Conservation (phyloP, 2,113 vertebrate genomes). For the Haplochromis vanheusdeni region DNA sequence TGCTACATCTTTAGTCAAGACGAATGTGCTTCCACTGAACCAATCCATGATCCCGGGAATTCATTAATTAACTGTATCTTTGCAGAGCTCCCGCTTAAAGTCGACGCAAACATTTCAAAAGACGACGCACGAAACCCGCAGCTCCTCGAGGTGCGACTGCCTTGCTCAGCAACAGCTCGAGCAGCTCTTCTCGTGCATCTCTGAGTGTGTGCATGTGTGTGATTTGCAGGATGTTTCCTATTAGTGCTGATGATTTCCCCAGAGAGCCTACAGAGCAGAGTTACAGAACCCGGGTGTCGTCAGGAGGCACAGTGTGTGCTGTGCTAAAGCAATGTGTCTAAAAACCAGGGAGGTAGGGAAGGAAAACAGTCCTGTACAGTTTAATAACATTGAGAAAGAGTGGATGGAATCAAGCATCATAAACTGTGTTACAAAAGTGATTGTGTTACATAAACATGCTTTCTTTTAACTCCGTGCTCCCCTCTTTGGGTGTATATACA, state of each 20-base stretch:
- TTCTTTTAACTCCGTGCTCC: conserved; percentile 9
- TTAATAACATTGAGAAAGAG: conserved; percentile 56
- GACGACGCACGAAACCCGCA: background rate
- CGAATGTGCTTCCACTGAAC: background rate
- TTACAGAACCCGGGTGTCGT: conserved; percentile 56
- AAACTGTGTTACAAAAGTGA: conserved; percentile 42
- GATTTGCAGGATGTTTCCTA: conserved; percentile 61
- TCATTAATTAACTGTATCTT: background rate
- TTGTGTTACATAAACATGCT: conserved; percentile 39
- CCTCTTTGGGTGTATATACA: conserved; percentile 33
- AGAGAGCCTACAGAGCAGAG: conserved; percentile 39
- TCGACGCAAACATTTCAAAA: background rate
- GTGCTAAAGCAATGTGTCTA: conserved; percentile 37
- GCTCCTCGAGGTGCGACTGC: background rate
- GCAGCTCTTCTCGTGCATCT: background rate
- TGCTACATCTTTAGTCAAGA: background rate
- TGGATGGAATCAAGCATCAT: conserved; percentile 31
- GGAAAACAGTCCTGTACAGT: conserved; percentile 50
- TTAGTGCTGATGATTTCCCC: conserved; percentile 63
- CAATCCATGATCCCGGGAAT: background rate
- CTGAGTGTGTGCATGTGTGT: background rate
- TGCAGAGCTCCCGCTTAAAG: background rate
- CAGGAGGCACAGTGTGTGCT: conserved; percentile 52
- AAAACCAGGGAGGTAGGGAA: conserved; percentile 39
- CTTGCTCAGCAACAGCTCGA: background rate